Evolutionary conservation across 2,888 invertebrate species (phyloP).

Genomic region (Eupithecia exiguata): DNA sequence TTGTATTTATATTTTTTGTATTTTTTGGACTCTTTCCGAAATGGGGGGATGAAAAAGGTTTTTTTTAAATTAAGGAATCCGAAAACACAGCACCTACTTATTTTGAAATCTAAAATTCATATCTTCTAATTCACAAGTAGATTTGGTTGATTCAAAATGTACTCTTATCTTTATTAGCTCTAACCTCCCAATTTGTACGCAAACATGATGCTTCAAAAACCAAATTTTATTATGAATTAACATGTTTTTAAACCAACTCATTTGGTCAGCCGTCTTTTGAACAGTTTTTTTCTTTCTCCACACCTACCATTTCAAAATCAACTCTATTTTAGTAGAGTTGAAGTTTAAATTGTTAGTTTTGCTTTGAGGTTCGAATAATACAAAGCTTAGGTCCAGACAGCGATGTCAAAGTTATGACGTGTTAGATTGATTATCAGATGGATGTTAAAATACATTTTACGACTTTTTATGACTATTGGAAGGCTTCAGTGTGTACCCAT

Average conservation of each 20-base stretch:
- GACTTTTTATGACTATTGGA: constrained; percentile 78
- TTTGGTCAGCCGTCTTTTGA: constrained; percentile 71
- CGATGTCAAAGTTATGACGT: constrained; percentile 84
- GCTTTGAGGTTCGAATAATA: constrained; percentile 43
- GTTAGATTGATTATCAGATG: constrained; percentile 85
- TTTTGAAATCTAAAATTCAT: not conserved
- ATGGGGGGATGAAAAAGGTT: too few species aligned
- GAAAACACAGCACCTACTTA: too few species aligned
- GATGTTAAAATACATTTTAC: constrained; percentile 84
- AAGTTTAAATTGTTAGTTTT: constrained; percentile 50
- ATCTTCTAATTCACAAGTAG: not conserved
- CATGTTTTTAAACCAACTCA: constrained; percentile 81
- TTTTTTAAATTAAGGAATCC: too few species aligned
- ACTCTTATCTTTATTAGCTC: constrained; percentile 58
- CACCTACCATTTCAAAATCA: constrained; percentile 39
- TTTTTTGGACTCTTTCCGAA: too few species aligned
- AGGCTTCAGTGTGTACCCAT: constrained; percentile 70
- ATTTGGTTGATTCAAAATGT: constrained; percentile 5
- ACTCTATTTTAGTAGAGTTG: constrained; percentile 40
- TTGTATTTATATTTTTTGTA: too few species aligned
- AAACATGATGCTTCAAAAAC: constrained; percentile 68
- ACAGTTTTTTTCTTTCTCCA: constrained; percentile 60
- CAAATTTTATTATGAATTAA: constrained; percentile 80
- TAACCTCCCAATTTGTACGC: constrained; percentile 73
- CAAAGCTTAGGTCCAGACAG: constrained; percentile 70